Conservation (phyloP, 2,113 vertebrate genomes). For the Panurus biarmicus region DNA sequence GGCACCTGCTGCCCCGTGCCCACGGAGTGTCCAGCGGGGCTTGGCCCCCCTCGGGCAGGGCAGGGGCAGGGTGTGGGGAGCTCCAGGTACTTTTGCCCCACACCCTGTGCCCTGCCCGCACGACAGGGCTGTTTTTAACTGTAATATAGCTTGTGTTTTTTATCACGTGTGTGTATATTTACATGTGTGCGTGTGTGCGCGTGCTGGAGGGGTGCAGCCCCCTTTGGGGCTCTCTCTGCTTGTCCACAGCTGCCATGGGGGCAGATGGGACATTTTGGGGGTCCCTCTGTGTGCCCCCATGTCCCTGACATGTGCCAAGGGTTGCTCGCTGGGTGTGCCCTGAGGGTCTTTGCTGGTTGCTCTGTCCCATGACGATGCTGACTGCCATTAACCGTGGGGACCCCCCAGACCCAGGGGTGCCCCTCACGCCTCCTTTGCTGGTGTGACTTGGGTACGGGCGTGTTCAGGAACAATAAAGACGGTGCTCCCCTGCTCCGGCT, state of each 20-base stretch:
- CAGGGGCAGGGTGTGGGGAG: accelerated
- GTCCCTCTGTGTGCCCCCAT: not conserved
- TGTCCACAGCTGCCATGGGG: not conserved
- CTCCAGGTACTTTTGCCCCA: not conserved
- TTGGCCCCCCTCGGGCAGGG: not conserved
- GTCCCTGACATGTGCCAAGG: not conserved
- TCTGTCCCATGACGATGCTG: not conserved
- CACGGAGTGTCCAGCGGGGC: too few species aligned
- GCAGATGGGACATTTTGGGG: not conserved
- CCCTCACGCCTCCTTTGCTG: not conserved
- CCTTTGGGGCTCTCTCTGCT: not conserved
- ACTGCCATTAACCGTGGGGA: not conserved
- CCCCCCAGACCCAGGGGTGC: not conserved
- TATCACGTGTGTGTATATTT: not conserved
- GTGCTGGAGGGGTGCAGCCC: not conserved
- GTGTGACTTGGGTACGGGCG: not conserved
- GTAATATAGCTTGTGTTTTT: conserved; percentile 18
- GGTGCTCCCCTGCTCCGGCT: not conserved
- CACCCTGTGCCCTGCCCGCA: not conserved
- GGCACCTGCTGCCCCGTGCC: not conserved
- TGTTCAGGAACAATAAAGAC: not conserved
- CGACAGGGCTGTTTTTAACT: not conserved
- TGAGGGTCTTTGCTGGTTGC: too few species aligned
- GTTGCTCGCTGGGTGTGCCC: not conserved
- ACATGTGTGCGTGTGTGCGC: not conserved